Percentiles rank a stretch among this genome's conserved stretches.
These are phyloP conservation scores for Poeciliopsis occidentalis DNA, from an alignment of 2,113 vertebrate genomes.

Conservation along the genomic window DNA sequence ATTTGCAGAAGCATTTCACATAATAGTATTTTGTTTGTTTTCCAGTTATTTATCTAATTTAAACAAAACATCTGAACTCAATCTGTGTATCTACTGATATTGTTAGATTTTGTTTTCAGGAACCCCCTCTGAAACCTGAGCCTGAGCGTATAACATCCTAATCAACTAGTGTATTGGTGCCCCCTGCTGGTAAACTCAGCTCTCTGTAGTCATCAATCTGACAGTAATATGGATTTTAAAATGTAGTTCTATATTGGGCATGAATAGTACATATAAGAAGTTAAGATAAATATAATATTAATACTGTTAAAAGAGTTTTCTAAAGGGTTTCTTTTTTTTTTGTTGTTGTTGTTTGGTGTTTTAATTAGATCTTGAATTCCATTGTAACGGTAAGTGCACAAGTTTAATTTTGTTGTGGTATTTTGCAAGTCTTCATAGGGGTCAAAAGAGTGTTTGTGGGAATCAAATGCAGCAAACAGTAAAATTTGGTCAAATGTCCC, in stretches of 20 bases:
- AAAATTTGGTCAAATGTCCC: background rate
- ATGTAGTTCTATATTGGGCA: background rate
- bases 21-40: background rate
- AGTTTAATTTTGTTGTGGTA: background rate
- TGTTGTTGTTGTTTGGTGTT: background rate
- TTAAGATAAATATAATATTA: background rate
- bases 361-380: background rate
- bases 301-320: background rate
- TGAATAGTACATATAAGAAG: background rate
- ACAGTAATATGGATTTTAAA: too few relatives aligned
- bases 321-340: background rate
- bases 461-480: background rate
- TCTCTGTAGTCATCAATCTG: background rate
- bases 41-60: background rate
- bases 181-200: slow-evolving; percentile 49
- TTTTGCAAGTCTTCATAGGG: background rate
- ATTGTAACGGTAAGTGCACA: background rate
- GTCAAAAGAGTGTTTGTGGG: background rate
- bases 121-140: background rate
- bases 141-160: background rate
- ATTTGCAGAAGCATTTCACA: background rate
- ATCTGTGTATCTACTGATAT: too few relatives aligned
- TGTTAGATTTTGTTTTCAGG: background rate
- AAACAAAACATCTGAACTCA: background rate
- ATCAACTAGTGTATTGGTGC: slow-evolving; percentile 28